Evolutionary conservation across 35 echinoderm and acorn worm genomes (phyloP), one percentile per base, ranked within the genome.

Genomic region (Heliocidaris erythrogramma): DNA sequence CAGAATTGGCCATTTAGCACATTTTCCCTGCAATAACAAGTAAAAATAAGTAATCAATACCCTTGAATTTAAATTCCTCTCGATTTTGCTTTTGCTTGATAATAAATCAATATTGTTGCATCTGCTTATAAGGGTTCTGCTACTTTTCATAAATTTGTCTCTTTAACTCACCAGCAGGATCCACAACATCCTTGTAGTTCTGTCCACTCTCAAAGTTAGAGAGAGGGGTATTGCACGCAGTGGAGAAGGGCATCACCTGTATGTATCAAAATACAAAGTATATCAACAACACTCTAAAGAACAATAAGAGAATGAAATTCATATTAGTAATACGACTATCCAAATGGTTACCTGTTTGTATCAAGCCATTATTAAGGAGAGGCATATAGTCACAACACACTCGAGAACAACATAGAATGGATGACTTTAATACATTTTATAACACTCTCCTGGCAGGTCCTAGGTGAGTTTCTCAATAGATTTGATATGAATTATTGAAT

Each of bases 161-260:
- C 27, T n/a, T 21, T 60, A 10, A 93, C 95, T 78, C 95, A 99
- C 98, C 98, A 93, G 98, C 98, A 88, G 98, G 98, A 85, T 99
- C 98, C 6, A 97, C 98, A 17, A 97, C 97, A 96, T 97, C 98
- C 56, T 99, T 99, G 95, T 99, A 99, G 85, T 99, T 99, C 94
- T 99, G 98, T 78, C 98, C 98, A 84, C 97, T 97, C 92, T 99
- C 98, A 97, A 99, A 99, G 88, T 99, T 99, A 24, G 98, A 99
- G 5, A 99, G 93, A 9, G 98, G 98, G 27, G 98, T 99, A 32
- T 97, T 96, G 53, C 98, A 99, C 2, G 97, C 98, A 53, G 98
- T 99, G 71, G 98, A 99, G 50, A 95, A 99, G 27, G 98, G 98
- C 98, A 99, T 99, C 94, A 99, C 98, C 98, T 99, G 31, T 7